Conservation (phyloP, 2,113 vertebrate genomes). For the Rhodinocichla rosea region DNA sequence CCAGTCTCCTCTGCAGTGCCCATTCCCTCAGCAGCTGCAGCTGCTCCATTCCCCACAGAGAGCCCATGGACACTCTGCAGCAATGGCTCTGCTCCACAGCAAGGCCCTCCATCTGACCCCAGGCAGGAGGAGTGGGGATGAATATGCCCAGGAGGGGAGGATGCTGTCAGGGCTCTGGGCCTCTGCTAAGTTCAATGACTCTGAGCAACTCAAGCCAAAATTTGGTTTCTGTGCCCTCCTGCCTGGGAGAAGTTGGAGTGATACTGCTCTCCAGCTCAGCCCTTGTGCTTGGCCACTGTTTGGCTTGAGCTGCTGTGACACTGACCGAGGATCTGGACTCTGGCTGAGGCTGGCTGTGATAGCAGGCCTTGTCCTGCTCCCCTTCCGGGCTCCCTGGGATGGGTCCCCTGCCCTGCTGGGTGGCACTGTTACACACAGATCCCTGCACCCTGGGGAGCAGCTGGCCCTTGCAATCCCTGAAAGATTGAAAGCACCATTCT, state of each 20-base stretch:
- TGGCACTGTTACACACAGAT: background rate
- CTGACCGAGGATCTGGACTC: background rate
- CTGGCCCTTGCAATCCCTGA: accelerated
- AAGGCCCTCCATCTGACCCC: background rate
- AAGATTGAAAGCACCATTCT: background rate
- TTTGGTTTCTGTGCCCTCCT: background rate
- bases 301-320: background rate
- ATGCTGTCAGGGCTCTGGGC: background rate
- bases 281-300: background rate
- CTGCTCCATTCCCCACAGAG: background rate
- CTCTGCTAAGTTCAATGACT: background rate
- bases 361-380: accelerated
- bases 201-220: background rate
- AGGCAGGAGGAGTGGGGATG: background rate
- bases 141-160: background rate
- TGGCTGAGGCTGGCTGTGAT: background rate
- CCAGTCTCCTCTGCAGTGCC: background rate
- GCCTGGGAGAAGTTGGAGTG: background rate
- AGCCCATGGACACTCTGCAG: background rate
- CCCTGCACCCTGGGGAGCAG: background rate
- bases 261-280: accelerated
- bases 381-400: no score
- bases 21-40: background rate
- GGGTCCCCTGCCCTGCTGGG: background rate
- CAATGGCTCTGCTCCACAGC: background rate